phyloP scores from a whole-genome alignment of 2,888 invertebrate genomes.

The Sesia bembeciformis region DNA sequence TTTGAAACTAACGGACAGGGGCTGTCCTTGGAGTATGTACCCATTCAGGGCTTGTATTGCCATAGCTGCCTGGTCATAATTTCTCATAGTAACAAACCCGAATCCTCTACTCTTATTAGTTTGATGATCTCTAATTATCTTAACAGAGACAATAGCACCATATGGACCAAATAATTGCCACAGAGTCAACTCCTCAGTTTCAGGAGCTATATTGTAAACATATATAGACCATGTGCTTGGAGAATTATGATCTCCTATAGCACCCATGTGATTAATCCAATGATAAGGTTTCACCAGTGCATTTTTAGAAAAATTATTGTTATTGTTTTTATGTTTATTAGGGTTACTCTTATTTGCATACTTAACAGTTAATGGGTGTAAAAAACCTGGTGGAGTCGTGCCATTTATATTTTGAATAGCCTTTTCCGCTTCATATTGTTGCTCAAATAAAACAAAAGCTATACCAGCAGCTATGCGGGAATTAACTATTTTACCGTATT shows the following conservation, averaged over 20 bases:
- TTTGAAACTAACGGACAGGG: conserved; percentile 71
- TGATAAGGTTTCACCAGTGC: conserved; percentile 63
- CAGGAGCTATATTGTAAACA: conserved; percentile 69
- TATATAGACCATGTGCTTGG: conserved; percentile 72
- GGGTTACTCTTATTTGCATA: conserved; percentile 74
- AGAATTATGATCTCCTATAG: conserved; percentile 64
- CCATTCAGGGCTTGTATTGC: conserved; percentile 71
- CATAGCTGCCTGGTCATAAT: conserved; percentile 72
- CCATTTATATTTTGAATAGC: conserved; percentile 68
- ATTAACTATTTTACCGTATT: conserved; percentile 74
- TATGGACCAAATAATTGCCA: conserved; percentile 73
- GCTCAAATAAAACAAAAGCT: conserved; percentile 70
- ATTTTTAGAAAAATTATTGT: conserved; percentile 63
- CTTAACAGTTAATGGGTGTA: conserved; percentile 73
- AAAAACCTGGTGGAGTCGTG: conserved; percentile 65
- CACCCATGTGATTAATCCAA: conserved; percentile 69
- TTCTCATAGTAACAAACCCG: conserved; percentile 72
- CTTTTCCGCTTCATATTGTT: conserved; percentile 67
- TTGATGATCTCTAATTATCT: conserved; percentile 71
- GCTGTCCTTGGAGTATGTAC: conserved; percentile 62
- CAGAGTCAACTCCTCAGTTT: conserved; percentile 67
- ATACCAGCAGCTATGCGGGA: conserved; percentile 72
- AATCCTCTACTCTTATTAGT: conserved; percentile 73
- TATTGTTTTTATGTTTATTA: conserved; percentile 67
- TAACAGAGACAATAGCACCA: conserved; percentile 74